phyloP scores from a whole-genome alignment of 2,113 vertebrate genomes.

The Budorcas taxicolor region DNA sequence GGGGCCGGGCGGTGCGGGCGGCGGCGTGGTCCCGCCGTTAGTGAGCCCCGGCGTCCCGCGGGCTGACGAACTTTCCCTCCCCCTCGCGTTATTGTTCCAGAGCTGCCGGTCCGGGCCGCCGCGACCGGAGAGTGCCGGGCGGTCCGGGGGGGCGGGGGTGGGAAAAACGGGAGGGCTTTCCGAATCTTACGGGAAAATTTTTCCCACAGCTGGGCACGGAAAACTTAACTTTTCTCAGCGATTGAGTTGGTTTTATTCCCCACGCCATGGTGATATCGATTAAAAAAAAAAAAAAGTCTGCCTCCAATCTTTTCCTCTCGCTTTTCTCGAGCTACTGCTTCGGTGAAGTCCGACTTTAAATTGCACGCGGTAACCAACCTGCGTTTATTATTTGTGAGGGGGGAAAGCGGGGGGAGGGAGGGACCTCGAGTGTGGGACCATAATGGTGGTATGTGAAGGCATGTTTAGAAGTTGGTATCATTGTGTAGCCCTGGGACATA shows the following conservation, averaged over 20 bases:
- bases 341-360: conserved; percentile 21
- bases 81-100: conserved; percentile 54
- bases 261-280: background rate
- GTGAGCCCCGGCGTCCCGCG: background rate
- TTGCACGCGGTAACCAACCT: conserved; percentile 8
- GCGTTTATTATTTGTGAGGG: conserved; percentile 12
- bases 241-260: background rate
- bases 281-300: background rate
- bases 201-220: background rate
- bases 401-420: background rate
- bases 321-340: conserved; percentile 1
- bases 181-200: background rate
- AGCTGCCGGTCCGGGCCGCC: background rate
- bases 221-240: conserved; percentile 52
- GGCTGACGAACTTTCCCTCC: conserved; percentile 57
- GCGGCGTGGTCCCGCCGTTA: background rate
- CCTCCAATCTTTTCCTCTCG: background rate
- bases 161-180: conserved; percentile 23
- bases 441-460: conserved; percentile 12
- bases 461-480: conserved; percentile 40
- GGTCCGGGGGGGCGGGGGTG: background rate
- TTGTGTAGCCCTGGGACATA: conserved; percentile 18
- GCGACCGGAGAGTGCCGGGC: background rate
- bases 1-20: background rate
- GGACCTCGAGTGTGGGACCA: background rate